A percentile compares a stretch with the other conserved stretches of the same genome.
Evolutionary conservation across 2,888 invertebrate species (phyloP).

Genomic region (Polyommatus icarus): DNA sequence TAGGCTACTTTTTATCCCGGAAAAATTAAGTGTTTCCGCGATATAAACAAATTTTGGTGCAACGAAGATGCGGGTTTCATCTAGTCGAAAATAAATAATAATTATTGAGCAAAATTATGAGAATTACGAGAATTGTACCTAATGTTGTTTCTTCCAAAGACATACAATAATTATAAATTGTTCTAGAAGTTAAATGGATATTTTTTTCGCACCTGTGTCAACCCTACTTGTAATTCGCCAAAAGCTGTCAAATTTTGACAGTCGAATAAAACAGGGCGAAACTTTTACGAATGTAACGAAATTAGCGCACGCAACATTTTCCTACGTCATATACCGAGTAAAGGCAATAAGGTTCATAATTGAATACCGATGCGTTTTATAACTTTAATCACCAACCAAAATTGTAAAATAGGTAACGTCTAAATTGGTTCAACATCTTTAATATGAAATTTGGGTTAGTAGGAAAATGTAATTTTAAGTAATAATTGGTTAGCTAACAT

Average conservation of each 20-base stretch:
- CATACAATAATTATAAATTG: too few relatives aligned
- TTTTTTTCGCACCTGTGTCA: background rate
- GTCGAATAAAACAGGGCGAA: conserved; percentile 32
- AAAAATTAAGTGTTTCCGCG: too few relatives aligned
- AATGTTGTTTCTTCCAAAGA: too few relatives aligned
- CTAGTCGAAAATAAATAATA: too few relatives aligned
- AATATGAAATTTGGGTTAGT: background rate
- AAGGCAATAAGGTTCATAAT: background rate
- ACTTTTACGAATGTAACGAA: conserved; percentile 21
- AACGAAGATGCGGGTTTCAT: too few relatives aligned
- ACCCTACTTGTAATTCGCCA: conserved; percentile 15
- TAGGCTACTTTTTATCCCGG: too few relatives aligned
- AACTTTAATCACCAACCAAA: background rate
- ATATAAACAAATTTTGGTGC: too few relatives aligned
- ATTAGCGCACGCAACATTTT: conserved; percentile 27
- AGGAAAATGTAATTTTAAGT: background rate
- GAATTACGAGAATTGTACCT: too few relatives aligned
- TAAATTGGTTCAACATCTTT: background rate
- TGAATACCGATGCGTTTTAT: background rate
- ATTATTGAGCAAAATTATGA: too few relatives aligned
- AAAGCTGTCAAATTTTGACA: conserved; percentile 37
- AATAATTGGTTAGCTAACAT: background rate
- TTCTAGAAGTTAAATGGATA: background rate
- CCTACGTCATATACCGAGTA: background rate
- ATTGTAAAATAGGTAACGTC: background rate